A percentile compares a stretch with the other conserved stretches of the same genome.
Conservation (phyloP, 1,140 invertebrate species). For the Cyrtorhinus lividipennis region DNA sequence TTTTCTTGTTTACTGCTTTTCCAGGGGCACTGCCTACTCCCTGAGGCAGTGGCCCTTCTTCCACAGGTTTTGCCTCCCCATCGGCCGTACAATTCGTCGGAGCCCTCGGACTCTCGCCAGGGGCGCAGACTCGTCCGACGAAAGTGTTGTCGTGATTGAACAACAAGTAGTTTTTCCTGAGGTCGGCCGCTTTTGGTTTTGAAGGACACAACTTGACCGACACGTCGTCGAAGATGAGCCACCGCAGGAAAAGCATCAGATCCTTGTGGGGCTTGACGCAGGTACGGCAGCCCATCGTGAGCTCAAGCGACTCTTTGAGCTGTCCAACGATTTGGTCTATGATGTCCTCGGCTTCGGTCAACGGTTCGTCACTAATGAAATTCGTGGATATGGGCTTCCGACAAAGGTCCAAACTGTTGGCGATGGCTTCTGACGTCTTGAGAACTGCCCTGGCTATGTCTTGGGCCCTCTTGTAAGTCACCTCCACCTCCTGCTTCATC, state of each 20-base stretch:
- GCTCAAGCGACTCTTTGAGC: not conserved
- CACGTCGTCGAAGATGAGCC: not conserved
- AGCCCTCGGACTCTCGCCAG: not conserved
- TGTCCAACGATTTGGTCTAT: not conserved
- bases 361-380: not conserved
- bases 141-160: not conserved
- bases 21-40: too few species aligned
- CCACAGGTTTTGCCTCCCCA: too few species aligned
- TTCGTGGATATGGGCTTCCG: not conserved
- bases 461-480: not conserved
- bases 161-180: not conserved
- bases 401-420: not conserved
- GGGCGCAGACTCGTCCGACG: not conserved
- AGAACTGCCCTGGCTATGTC: not conserved
- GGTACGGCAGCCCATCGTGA: not conserved
- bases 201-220: not conserved
- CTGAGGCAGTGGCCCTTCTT: too few species aligned
- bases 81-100: not conserved
- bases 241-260: not conserved
- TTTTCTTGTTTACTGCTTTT: too few species aligned
- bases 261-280: constrained; percentile 3
- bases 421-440: not conserved
- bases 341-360: not conserved
- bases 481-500: not conserved
- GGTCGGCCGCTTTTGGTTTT: not conserved